These are phyloP conservation scores for Cheilosia grossa DNA, from an alignment of 2,888 invertebrate genomes.

Conservation along the genomic window DNA sequence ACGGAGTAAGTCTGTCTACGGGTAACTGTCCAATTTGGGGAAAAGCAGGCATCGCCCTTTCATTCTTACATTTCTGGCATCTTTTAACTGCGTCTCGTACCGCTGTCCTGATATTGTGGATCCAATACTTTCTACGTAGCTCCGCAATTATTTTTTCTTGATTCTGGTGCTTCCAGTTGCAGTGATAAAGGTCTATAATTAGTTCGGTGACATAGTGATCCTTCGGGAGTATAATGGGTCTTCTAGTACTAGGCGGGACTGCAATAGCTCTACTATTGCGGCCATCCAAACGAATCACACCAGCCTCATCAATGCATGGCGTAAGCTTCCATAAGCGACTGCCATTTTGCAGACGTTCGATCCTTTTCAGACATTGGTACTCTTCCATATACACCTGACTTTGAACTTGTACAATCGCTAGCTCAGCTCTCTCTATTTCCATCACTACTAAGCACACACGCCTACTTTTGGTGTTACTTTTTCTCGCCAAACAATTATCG, in stretches of 20 bases:
- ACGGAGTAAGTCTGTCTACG: conserved; percentile 8
- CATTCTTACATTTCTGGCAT: conserved; percentile 32
- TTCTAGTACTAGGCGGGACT: background rate
- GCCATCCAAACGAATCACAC: conserved; percentile 4
- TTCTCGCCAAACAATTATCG: conserved; percentile 1
- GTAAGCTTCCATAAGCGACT: conserved; percentile 15
- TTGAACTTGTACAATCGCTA: conserved; percentile 25
- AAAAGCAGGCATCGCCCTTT: conserved; percentile 13
- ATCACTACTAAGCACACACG: conserved; percentile 9
- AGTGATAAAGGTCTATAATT: conserved; percentile 19
- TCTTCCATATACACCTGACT: conserved; percentile 19
- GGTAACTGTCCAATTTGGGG: conserved; percentile 60
- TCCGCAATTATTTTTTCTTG: conserved; percentile 25
- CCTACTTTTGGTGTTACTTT: background rate
- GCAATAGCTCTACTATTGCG: conserved; percentile 12
- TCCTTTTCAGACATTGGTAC: conserved; percentile 9
- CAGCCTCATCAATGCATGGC: background rate
- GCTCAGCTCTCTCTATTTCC: conserved; percentile 17
- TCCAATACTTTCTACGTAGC: conserved; percentile 25
- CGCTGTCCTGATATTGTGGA: conserved; percentile 5
- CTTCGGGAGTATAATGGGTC: conserved; percentile 9
- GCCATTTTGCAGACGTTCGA: background rate
- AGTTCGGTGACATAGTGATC: conserved; percentile 19
- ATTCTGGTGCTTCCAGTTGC: conserved; percentile 38
- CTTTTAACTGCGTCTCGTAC: conserved; percentile 16